Evolutionary conservation across 2,888 invertebrate genomes (phyloP).

Genomic region (Ischnus inquisitorius): DNA sequence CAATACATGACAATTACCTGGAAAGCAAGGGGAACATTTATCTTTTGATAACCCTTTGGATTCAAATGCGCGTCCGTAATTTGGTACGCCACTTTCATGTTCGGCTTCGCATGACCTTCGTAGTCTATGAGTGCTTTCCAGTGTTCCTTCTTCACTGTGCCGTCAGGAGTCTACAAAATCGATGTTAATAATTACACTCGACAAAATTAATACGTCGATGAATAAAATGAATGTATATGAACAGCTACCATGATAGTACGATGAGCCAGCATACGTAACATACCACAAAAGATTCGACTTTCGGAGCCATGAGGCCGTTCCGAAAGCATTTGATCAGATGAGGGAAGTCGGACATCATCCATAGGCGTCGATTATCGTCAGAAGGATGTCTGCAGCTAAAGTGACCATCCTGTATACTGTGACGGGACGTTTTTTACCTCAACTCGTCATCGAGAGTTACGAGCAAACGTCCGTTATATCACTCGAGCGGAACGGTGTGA

Average conservation of each 20-base stretch:
- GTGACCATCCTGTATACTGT: slow-evolving; percentile 27
- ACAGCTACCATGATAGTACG: neutral
- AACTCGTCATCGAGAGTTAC: too few species aligned
- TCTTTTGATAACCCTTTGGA: slow-evolving; percentile 61
- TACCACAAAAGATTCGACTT: neutral
- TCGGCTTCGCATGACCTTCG: slow-evolving; percentile 45
- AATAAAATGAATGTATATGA: too few species aligned
- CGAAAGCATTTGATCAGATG: slow-evolving; percentile 73
- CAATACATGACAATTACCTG: too few species aligned
- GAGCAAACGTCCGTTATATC: too few species aligned
- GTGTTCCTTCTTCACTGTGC: slow-evolving; percentile 61
- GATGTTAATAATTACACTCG: too few species aligned
- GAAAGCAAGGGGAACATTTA: slow-evolving; percentile 62
- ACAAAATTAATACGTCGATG: too few species aligned
- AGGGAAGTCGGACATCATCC: slow-evolving; percentile 74
- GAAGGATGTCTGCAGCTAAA: slow-evolving; percentile 71
- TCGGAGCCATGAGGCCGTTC: slow-evolving; percentile 53
- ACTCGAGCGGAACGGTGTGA: too few species aligned
- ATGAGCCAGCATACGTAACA: neutral
- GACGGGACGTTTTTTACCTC: too few species aligned
- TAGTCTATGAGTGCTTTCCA: slow-evolving; percentile 60
- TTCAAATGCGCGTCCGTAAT: slow-evolving; percentile 59
- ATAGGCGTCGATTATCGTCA: slow-evolving; percentile 63
- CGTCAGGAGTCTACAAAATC: slow-evolving; percentile 68
- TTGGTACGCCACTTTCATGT: slow-evolving; percentile 61